Percentiles rank a stretch among this genome's conserved stretches.
phyloP scores from a whole-genome alignment of 1,140 invertebrate genomes.

The Drosophila subpulchrella region DNA sequence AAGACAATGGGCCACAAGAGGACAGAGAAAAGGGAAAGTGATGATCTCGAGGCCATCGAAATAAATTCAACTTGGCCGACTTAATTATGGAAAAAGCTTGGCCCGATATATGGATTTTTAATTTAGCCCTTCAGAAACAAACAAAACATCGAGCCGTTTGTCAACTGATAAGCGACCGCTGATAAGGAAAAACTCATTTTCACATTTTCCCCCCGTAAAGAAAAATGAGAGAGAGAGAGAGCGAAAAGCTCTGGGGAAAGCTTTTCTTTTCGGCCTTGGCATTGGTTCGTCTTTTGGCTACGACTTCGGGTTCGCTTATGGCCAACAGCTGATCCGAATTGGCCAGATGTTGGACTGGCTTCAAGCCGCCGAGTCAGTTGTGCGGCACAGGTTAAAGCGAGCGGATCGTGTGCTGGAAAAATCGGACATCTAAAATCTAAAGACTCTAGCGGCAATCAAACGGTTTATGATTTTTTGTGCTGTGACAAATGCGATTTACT shows the following conservation, averaged over 20 bases:
- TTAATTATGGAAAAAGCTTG: slow-evolving; percentile 68
- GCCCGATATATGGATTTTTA: slow-evolving; percentile 68
- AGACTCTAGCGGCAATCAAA: slow-evolving; percentile 9
- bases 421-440: not conserved
- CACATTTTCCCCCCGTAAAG: slow-evolving; percentile 9
- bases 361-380: slow-evolving; percentile 45
- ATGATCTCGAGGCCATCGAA: slow-evolving; percentile 21
- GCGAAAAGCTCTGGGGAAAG: slow-evolving; percentile 29
- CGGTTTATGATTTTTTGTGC: slow-evolving; percentile 37
- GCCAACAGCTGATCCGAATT: slow-evolving; percentile 33
- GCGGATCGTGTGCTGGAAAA: slow-evolving; percentile 33
- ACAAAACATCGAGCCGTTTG: slow-evolving; percentile 38
- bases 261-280: slow-evolving; percentile 66
- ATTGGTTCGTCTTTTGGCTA: slow-evolving; percentile 32
- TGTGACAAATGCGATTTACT: slow-evolving; percentile 47
- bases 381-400: slow-evolving; percentile 40
- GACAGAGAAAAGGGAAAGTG: slow-evolving; percentile 62
- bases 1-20: slow-evolving; percentile 26
- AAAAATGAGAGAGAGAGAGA: slow-evolving; percentile 11
- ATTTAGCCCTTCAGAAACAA: slow-evolving; percentile 44
- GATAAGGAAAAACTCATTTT: slow-evolving; percentile 45
- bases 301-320: slow-evolving; percentile 23
- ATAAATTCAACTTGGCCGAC: slow-evolving; percentile 35
- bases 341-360: slow-evolving; percentile 23
- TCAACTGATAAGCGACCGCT: slow-evolving; percentile 59